Base-by-base conservation (phyloP, 2,797 vertebrate species). In the Tapirus indicus region DNA sequence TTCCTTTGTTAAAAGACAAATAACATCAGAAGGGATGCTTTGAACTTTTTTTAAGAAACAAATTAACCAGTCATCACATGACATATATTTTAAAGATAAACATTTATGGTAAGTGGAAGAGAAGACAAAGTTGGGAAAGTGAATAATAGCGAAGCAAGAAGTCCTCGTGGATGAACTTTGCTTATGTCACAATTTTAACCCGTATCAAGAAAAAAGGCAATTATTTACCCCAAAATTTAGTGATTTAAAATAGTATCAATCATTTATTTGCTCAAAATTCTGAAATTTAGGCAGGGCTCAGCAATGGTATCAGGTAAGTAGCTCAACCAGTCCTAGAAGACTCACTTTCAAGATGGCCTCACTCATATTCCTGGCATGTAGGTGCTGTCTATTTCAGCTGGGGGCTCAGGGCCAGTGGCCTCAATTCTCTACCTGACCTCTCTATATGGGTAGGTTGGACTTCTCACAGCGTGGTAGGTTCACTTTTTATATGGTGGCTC, bases 181-280 rank as follows among this genome's bases (percentile, higher is more conserved):
- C 38, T 95, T 80, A 41, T 56, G 10, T 90, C 58, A 78, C 16
- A 89, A 89, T 66, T 82, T 87, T 90, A 94, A 74, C 2, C 16
- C 7, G 74, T 18, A 72, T 68, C 11, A 90, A 93, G 60, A 68
- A 60, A 77, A 87, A 72, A 84, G n/a, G 10, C n/a, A 74, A 35
- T 84, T 47, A 52, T 64, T 88, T 41, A 69, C 18, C 10, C 2
- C 6, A 20, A 79, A 91, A 74, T 88, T 69, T 21, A 56, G 17
- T 72, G 27, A 83, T 82, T 71, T 77, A 23, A 91, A 87, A 14
- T 49, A 69, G 0, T 58, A 58, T 68, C 18, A 66, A 62, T 84
- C n/a, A 77, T 77, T 87, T 72, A 88, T 93, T 91, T 85, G 27
- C 47, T 88, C 29, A 82, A 88, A 91, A 77, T 72, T 72, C 78